Base-by-base conservation (phyloP, 2,888 invertebrate genomes). In the Drosophila maculinotata region DNA sequence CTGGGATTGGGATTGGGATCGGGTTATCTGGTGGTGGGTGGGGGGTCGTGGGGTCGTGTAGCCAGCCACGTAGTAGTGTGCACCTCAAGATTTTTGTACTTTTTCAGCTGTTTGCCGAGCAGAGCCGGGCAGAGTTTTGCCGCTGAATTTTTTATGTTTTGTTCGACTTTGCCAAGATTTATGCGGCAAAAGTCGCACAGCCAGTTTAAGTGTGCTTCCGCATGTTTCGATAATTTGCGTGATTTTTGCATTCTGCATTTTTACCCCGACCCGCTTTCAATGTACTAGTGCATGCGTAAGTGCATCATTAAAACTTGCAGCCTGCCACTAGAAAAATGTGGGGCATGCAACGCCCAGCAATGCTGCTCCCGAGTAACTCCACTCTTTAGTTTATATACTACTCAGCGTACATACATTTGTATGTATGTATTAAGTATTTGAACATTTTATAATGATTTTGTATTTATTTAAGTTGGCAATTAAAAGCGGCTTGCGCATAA, bases 181-280 rank as follows among this genome's bases (percentile, higher is more conserved):
- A 85, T 84, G 83, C 83, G 72, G 86, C 83, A 85, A 71, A 20
- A 86, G 79, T 83, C 83, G 77, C 41, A n/a, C n/a, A 51, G 47
- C 53, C 60, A 79, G 75, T 58, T 85, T 72, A 83, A 88, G 84
- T 76, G 76, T 76, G 78, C 79, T 78, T 70, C 70, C 72, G 79
- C 87, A 87, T 85, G 80, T 85, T 88, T 88, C 88, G 84, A 85
- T 85, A 88, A 85, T 85, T 85, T 88, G 84, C 84, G 88, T 86
- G 84, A 88, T 85, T 20, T 86, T 84, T 76, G n/a, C n/a, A n/a
- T n/a, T n/a, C n/a, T 85, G 80, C 84, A 88, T 77, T 77, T 76
- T 47, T 38, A 23, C 39, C 48, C 42, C 60, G 28, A 64, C 47
- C 33, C 17, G 41, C 17, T 25, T 35, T 26, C 8, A 36, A 28